Evolutionary conservation across 2,113 vertebrate species (phyloP).

Genomic region (Cheilinus undulatus): DNA sequence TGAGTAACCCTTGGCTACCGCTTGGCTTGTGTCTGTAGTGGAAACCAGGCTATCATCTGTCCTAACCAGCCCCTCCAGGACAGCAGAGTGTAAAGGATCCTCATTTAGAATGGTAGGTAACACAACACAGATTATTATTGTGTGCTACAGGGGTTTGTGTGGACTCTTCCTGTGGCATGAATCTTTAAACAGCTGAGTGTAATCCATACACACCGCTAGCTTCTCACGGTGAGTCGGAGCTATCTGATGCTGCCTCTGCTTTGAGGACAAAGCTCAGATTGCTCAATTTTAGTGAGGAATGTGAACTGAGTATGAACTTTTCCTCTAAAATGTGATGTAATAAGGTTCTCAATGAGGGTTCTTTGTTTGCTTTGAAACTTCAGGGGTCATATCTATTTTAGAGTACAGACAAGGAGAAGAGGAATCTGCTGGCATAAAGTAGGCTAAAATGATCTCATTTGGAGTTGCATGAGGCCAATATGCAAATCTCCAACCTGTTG

Average conservation of each 20-base stretch:
- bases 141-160: slow-evolving; percentile 74
- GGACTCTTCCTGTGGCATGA: slow-evolving; percentile 80
- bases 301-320: not conserved
- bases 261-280: slow-evolving; percentile 61
- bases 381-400: too few relatives aligned
- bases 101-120: slow-evolving; percentile 73
- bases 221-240: slow-evolving; percentile 53
- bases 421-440: too few relatives aligned
- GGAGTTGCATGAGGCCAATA: too few relatives aligned
- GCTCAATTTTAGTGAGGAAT: slow-evolving; percentile 1
- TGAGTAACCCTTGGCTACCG: slow-evolving; percentile 48
- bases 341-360: not conserved
- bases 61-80: slow-evolving; percentile 48
- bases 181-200: slow-evolving; percentile 79
- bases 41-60: slow-evolving; percentile 68
- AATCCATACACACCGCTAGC: slow-evolving; percentile 75
- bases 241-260: slow-evolving; percentile 51
- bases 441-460: too few relatives aligned
- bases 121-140: slow-evolving; percentile 82
- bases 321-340: not conserved
- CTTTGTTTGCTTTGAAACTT: not conserved
- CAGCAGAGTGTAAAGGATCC: slow-evolving; percentile 78
- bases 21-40: slow-evolving; percentile 33
- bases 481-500: too few relatives aligned
- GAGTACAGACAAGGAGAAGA: too few relatives aligned